These are phyloP conservation scores for Ceratothoa steindachneri DNA, from an alignment of 2,888 invertebrate genomes.

Conservation along the genomic window DNA sequence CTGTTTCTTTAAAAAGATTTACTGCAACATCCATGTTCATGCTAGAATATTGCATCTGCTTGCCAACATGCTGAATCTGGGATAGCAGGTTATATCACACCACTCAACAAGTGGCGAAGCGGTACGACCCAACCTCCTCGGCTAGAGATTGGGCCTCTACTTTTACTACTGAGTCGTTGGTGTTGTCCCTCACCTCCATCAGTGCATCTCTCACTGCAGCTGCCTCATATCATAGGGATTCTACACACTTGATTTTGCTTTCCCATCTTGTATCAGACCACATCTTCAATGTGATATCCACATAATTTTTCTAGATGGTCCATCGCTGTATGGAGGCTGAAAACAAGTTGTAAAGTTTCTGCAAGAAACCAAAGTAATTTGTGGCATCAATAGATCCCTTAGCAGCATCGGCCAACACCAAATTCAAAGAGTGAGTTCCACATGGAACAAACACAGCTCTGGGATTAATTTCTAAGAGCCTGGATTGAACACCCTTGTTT, in stretches of 20 bases:
- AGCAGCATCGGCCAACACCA: slow-evolving; percentile 36
- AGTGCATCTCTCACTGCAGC: slow-evolving; percentile 33
- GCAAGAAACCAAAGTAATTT: slow-evolving; percentile 39
- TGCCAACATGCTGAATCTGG: slow-evolving; percentile 29
- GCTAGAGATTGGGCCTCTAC: slow-evolving; percentile 24
- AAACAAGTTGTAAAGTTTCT: slow-evolving; percentile 38
- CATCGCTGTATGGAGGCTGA: slow-evolving; percentile 26
- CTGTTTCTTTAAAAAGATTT: slow-evolving; percentile 24
- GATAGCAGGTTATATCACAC: slow-evolving; percentile 29
- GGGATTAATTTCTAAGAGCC: slow-evolving; percentile 49
- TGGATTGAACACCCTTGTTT: slow-evolving; percentile 51
- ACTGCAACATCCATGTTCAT: slow-evolving; percentile 38
- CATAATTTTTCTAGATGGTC: slow-evolving; percentile 27
- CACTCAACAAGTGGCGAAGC: slow-evolving; percentile 16
- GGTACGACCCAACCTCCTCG: slow-evolving; percentile 18
- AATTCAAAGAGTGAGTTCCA: slow-evolving; percentile 30
- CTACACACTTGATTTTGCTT: slow-evolving; percentile 32
- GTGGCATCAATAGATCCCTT: slow-evolving; percentile 24
- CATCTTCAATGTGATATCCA: slow-evolving; percentile 26
- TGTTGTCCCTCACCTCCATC: slow-evolving; percentile 18
- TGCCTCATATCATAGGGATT: slow-evolving; percentile 29
- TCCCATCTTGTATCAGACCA: slow-evolving; percentile 41
- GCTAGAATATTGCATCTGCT: slow-evolving; percentile 33
- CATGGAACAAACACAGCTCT: slow-evolving; percentile 36
- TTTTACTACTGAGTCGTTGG: slow-evolving; percentile 5